These are phyloP conservation scores for Rhyzopertha dominica DNA, from an alignment of 1,140 invertebrate genomes.

Conservation along the genomic window DNA sequence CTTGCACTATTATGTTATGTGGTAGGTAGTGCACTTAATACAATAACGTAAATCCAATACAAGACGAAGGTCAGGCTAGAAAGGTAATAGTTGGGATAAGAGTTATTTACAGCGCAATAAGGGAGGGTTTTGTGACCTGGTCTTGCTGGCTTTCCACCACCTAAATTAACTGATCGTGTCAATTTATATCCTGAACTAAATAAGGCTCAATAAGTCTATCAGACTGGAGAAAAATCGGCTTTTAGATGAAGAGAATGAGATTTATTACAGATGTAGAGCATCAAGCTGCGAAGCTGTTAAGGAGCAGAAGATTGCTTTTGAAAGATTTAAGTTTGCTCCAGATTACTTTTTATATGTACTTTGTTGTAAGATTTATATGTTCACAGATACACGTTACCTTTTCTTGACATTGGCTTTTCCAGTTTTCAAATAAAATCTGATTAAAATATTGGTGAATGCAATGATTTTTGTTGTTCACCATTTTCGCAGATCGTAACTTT, in stretches of 20 bases:
- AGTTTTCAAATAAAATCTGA: too few species aligned
- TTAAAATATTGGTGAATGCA: too few species aligned
- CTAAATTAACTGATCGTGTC: slow-evolving; percentile 17
- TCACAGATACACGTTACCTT: slow-evolving; percentile 1
- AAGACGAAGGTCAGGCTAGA: slow-evolving; percentile 11
- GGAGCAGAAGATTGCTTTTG: not conserved
- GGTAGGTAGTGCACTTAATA: not conserved
- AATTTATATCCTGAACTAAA: slow-evolving; percentile 13
- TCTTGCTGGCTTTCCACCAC: slow-evolving; percentile 11
- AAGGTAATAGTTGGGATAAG: too few species aligned
- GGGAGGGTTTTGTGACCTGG: slow-evolving; percentile 7
- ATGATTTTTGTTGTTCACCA: too few species aligned
- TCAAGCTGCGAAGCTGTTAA: not conserved
- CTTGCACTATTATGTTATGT: not conserved
- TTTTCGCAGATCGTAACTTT: too few species aligned
- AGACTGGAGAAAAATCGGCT: not conserved
- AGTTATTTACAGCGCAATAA: slow-evolving; percentile 18
- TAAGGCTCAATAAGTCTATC: slow-evolving; percentile 15
- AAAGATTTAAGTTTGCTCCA: not conserved
- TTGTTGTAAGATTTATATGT: slow-evolving; percentile 1
- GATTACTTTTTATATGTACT: not conserved
- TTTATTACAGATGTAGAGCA: not conserved
- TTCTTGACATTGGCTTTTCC: slow-evolving; percentile 2
- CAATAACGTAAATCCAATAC: slow-evolving; percentile 8
- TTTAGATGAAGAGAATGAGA: not conserved